Evolutionary conservation across 2,113 vertebrate species (phyloP).

Genomic region (Trichomycterus rosablanca): DNA sequence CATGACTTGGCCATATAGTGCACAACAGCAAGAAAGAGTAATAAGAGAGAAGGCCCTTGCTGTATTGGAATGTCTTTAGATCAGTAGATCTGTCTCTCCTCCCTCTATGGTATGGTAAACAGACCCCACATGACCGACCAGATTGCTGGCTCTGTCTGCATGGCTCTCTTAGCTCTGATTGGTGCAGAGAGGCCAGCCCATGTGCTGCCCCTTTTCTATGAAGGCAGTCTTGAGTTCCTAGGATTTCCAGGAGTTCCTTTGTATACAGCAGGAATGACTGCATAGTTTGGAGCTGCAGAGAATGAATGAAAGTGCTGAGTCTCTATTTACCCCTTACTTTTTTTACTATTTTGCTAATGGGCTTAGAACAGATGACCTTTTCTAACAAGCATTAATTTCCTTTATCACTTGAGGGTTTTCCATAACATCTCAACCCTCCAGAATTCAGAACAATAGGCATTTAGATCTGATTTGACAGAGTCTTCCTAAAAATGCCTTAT

Average conservation of each 20-base stretch:
- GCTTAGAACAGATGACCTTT: too few species aligned
- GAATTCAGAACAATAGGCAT: too few species aligned
- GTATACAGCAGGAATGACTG: background rate
- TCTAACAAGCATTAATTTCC: too few species aligned
- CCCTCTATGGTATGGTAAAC: constrained; percentile 21
- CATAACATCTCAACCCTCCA: too few species aligned
- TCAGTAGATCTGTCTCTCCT: background rate
- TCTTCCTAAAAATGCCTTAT: too few species aligned
- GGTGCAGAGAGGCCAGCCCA: constrained; percentile 40
- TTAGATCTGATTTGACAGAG: too few species aligned
- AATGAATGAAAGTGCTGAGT: too few species aligned
- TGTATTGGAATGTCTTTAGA: constrained; percentile 6
- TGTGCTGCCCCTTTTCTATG: constrained; percentile 25
- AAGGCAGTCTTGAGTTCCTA: constrained; percentile 26
- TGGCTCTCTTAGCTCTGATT: constrained; percentile 34
- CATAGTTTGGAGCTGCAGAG: too few species aligned
- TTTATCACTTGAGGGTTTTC: too few species aligned
- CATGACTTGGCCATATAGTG: background rate
- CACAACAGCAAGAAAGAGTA: background rate
- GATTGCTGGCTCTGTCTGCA: constrained; percentile 14
- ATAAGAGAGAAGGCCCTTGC: constrained; percentile 3
- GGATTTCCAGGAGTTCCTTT: constrained; percentile 26
- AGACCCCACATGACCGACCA: constrained; percentile 18
- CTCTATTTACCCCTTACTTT: too few species aligned
- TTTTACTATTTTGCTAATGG: too few species aligned